These are phyloP conservation scores for Epiblema foenella DNA, from an alignment of 2,888 invertebrate species.

Conservation along the genomic window DNA sequence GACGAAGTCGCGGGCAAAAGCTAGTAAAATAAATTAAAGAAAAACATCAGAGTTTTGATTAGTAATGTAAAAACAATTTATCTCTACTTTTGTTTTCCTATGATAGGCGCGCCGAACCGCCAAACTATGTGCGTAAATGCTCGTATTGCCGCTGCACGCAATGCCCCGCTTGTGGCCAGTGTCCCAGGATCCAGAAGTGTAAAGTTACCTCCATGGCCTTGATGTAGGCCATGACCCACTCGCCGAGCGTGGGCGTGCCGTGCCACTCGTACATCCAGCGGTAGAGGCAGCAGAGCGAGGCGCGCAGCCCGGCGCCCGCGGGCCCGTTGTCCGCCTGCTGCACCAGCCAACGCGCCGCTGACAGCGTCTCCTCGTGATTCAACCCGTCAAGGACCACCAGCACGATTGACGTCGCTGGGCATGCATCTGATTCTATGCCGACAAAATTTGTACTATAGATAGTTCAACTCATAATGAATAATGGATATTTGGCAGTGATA, in stretches of 20 bases:
- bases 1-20: no score
- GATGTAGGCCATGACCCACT: slow-evolving; percentile 88
- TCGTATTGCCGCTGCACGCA: not conserved
- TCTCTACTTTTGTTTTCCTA: no score
- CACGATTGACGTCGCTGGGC: slow-evolving; percentile 86
- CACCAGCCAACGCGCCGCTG: slow-evolving; percentile 72
- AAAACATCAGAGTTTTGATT: no score
- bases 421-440: slow-evolving; percentile 74
- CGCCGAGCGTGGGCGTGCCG: slow-evolving; percentile 86
- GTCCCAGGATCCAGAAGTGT: not conserved
- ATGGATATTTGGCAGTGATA: no score
- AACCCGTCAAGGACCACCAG: slow-evolving; percentile 83
- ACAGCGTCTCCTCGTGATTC: slow-evolving; percentile 60
- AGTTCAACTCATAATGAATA: no score
- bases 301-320: slow-evolving; percentile 83
- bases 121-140: no score
- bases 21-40: no score
- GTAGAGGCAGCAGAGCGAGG: slow-evolving; percentile 87
- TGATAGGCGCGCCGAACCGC: not conserved
- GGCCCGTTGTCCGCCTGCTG: slow-evolving; percentile 71
- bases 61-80: no score
- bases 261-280: slow-evolving; percentile 88
- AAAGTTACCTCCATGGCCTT: slow-evolving; percentile 84
- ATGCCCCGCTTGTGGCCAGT: not conserved
- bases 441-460: not conserved